phyloP scores from a whole-genome alignment of 2,888 invertebrate species.

The Urechis unicinctus region DNA sequence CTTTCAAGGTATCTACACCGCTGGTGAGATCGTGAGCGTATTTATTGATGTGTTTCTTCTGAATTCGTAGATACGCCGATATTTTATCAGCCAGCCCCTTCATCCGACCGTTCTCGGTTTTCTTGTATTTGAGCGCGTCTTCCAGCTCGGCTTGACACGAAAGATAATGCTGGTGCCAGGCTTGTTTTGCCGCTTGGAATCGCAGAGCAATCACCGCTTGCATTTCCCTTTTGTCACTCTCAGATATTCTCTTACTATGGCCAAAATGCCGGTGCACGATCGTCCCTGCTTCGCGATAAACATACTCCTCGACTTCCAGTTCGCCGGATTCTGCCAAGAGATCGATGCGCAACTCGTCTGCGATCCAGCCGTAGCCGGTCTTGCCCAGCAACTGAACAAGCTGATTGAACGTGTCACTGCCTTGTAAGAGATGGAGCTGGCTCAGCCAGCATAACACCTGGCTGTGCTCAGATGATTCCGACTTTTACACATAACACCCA shows the following conservation, averaged over 20 bases:
- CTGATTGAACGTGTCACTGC: conserved; percentile 1
- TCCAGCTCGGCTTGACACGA: background rate
- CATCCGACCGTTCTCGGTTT: background rate
- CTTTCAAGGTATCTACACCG: background rate
- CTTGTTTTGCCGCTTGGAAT: conserved; percentile 8
- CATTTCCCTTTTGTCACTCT: conserved; percentile 8
- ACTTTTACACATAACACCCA: no score
- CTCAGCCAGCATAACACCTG: conserved; percentile 2
- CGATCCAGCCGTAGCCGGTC: conserved; percentile 3
- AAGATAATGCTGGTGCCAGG: conserved; percentile 2
- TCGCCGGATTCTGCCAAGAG: conserved; percentile 6
- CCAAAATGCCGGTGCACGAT: conserved; percentile 1
- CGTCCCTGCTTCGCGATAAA: conserved; percentile 5
- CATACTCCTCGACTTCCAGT: conserved; percentile 10
- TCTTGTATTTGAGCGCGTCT: background rate
- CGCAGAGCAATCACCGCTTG: conserved; percentile 4
- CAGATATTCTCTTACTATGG: conserved; percentile 2
- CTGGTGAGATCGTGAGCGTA: background rate
- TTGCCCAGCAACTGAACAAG: conserved; percentile 3
- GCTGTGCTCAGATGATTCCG: background rate
- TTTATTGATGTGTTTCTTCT: background rate
- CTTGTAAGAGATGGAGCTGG: background rate
- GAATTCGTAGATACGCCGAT: background rate
- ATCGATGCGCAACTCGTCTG: conserved; percentile 6
- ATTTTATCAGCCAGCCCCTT: background rate